Percentiles rank a stretch among this genome's conserved stretches.
phyloP scores from a whole-genome alignment of 2,113 vertebrate species.

The Archocentrus centrarchus region DNA sequence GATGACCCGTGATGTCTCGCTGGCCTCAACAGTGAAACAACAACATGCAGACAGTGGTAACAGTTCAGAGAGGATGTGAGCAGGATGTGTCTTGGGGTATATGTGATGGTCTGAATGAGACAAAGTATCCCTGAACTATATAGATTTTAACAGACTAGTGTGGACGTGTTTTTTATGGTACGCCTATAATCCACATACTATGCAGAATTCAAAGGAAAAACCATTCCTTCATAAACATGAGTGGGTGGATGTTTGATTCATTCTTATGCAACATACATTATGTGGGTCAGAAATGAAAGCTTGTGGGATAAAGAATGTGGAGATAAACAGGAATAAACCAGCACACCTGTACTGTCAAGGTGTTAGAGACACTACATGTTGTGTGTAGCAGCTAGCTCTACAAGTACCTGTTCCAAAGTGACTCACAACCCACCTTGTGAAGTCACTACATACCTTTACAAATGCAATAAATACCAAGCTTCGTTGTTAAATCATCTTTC shows the following conservation, averaged over 20 bases:
- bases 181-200: constrained; percentile 7
- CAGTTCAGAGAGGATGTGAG: constrained; percentile 24
- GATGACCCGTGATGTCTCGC: constrained; percentile 47
- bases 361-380: not conserved
- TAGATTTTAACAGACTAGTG: constrained; percentile 28
- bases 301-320: constrained; percentile 1
- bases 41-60: constrained; percentile 30
- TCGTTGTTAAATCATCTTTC: not conserved
- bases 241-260: constrained; percentile 57
- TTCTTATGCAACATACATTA: constrained; percentile 50
- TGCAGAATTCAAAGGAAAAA: constrained; percentile 14
- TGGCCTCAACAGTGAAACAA: constrained; percentile 28
- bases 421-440: not conserved
- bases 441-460: not conserved
- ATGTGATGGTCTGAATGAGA: constrained; percentile 20
- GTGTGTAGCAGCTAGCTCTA: not conserved
- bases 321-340: constrained; percentile 8
- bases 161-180: constrained; percentile 26
- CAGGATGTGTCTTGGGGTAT: constrained; percentile 12
- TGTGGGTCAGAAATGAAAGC: constrained; percentile 38
- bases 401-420: not conserved
- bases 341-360: not conserved
- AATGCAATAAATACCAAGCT: constrained; percentile 1
- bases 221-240: constrained; percentile 14
- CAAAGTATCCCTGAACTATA: not conserved